Conservation (phyloP, 2,113 vertebrate genomes). For the Empidonax traillii region DNA sequence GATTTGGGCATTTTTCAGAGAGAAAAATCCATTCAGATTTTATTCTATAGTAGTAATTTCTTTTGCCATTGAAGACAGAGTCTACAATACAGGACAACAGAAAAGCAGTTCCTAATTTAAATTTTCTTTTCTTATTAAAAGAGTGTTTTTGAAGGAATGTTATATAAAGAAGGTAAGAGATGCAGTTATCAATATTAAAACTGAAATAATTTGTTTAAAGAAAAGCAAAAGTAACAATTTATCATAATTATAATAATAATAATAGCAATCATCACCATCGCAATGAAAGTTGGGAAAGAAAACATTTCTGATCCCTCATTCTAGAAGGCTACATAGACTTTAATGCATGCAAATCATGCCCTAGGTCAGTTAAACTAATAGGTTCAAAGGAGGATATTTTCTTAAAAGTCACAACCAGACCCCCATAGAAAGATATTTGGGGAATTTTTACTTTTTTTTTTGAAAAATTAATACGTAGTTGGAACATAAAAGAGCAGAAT, state of each 20-base stretch:
- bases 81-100: not conserved
- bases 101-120: not conserved
- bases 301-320: not conserved
- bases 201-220: not conserved
- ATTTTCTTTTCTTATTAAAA: not conserved
- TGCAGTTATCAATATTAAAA: not conserved
- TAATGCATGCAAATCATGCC: not conserved
- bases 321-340: not conserved
- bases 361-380: not conserved
- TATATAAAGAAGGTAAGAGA: not conserved
- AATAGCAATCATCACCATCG: not conserved
- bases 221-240: not conserved
- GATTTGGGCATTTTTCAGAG: not conserved
- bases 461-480: not conserved
- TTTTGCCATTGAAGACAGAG: not conserved
- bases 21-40: not conserved
- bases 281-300: not conserved
- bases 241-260: not conserved
- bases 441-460: not conserved
- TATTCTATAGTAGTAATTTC: not conserved
- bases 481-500: not conserved
- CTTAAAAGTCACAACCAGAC: not conserved
- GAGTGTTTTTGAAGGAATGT: not conserved
- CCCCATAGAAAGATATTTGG: fast-evolving
- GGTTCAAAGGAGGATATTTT: not conserved